Conservation (phyloP, 2,888 invertebrate genomes). For the Volucella inflata region DNA sequence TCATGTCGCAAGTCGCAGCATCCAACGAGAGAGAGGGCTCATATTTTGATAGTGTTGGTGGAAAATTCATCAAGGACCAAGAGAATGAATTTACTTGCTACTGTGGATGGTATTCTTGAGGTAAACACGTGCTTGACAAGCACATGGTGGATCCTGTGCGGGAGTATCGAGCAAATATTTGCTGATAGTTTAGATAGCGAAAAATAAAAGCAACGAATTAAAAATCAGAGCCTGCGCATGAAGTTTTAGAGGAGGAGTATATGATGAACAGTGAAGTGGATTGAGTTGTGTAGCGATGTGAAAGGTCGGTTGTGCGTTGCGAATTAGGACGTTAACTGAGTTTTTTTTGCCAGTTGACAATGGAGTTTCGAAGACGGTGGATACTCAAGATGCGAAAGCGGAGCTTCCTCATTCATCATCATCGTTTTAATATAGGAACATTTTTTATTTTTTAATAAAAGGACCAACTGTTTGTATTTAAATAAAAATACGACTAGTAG, state of each 20-base stretch:
- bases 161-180: constrained; percentile 57
- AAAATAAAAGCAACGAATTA: constrained; percentile 34
- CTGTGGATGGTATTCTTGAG: constrained; percentile 53
- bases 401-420: not conserved
- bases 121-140: constrained; percentile 55
- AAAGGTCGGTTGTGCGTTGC: constrained; percentile 68
- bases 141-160: constrained; percentile 66
- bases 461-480: no score
- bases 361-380: constrained; percentile 34
- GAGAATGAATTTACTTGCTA: constrained; percentile 50
- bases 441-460: no score
- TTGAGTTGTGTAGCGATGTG: constrained; percentile 62
- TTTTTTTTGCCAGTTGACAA: constrained; percentile 52
- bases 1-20: constrained; percentile 52
- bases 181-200: constrained; percentile 44
- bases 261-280: constrained; percentile 60
- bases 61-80: constrained; percentile 43
- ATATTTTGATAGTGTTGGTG: not conserved
- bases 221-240: constrained; percentile 56
- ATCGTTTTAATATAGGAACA: no score
- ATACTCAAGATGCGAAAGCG: not conserved
- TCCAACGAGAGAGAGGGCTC: constrained; percentile 29
- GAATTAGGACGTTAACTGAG: constrained; percentile 48
- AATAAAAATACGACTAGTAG: no score
- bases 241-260: constrained; percentile 67